Percentiles rank a stretch among this genome's conserved stretches.
These are phyloP conservation scores for Gadus macrocephalus DNA, from an alignment of 2,113 vertebrate species.

Conservation along the genomic window DNA sequence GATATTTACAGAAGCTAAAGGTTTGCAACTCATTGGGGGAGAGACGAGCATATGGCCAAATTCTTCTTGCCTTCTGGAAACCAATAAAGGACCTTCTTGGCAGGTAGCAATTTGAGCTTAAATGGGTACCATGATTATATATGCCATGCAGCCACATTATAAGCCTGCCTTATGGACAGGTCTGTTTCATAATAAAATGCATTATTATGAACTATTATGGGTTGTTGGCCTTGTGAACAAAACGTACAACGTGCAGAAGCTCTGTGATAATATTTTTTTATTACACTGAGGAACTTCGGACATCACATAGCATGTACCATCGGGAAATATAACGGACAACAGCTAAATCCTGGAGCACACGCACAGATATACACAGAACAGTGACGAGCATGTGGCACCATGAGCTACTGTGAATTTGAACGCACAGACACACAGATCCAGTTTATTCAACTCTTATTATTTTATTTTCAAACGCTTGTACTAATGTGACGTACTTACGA, in stretches of 20 bases:
- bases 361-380: conserved; percentile 9
- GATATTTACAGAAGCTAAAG: no score
- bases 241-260: background rate
- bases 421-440: conserved; percentile 8
- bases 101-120: conserved; percentile 4
- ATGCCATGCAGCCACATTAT: background rate
- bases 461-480: conserved; percentile 1
- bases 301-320: conserved; percentile 68
- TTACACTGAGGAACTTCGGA: conserved; percentile 57
- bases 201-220: conserved; percentile 3
- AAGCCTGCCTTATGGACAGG: background rate
- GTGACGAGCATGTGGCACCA: background rate
- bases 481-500: conserved; percentile 8
- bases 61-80: no score
- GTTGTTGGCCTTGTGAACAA: background rate
- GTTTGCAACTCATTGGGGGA: no score
- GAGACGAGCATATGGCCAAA: no score
- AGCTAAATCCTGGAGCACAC: conserved; percentile 12
- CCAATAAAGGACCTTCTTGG: no score
- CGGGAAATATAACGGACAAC: conserved; percentile 31
- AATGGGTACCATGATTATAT: conserved; percentile 9
- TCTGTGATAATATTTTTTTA: conserved; percentile 61
- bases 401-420: no score
- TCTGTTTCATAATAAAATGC: background rate
- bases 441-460: conserved; percentile 7